phyloP scores from a whole-genome alignment of 2,797 vertebrate genomes.

The Chiloscyllium punctatum region DNA sequence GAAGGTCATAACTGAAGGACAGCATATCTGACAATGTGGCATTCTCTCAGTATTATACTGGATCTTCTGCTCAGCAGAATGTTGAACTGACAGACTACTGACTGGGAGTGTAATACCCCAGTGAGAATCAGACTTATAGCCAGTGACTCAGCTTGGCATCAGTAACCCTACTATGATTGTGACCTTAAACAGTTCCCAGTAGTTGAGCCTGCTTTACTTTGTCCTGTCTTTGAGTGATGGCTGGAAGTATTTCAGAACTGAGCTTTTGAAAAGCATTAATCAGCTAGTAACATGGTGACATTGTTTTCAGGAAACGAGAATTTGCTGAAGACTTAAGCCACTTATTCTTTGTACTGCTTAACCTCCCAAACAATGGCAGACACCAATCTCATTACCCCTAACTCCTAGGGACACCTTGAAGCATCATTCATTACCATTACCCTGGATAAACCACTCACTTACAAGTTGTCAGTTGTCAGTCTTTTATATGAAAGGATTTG shows the following conservation, averaged over 20 bases:
- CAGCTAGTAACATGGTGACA: not conserved
- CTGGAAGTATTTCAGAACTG: no score
- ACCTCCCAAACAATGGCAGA: not conserved
- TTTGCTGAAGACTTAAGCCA: not conserved
- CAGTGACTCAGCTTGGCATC: not conserved
- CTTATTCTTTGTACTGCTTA: slow-evolving; percentile 6
- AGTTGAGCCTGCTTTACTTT: not conserved
- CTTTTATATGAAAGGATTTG: not conserved
- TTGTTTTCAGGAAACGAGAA: slow-evolving; percentile 7
- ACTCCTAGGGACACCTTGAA: not conserved
- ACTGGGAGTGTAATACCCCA: no score
- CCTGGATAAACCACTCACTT: not conserved
- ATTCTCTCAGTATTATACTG: not conserved
- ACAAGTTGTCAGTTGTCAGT: not conserved
- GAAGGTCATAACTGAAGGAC: not conserved
- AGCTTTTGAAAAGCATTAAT: slow-evolving; percentile 24
- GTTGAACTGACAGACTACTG: not conserved
- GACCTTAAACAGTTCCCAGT: not conserved
- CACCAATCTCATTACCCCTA: slow-evolving; percentile 11
- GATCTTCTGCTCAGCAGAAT: not conserved
- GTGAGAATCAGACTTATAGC: not conserved
- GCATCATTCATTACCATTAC: not conserved
- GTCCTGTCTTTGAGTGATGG: no score
- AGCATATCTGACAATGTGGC: not conserved
- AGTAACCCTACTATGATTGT: not conserved